Evolutionary conservation across 2,113 vertebrate species (phyloP), one percentile per base, ranked within the genome.

Genomic region (Scolopax mira): DNA sequence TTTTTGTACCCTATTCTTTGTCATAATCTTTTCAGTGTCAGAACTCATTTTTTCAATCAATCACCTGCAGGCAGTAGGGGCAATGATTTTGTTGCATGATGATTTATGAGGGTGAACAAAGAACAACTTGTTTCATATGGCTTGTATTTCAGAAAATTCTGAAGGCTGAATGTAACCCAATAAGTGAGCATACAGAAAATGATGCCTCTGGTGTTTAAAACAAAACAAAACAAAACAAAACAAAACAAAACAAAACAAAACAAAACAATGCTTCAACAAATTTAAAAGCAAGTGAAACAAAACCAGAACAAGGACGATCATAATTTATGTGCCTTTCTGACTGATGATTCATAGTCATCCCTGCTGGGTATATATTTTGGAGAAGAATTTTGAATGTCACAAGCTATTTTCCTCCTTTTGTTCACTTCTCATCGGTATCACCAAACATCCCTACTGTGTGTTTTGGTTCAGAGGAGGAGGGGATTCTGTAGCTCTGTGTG

Each of bases 281-380:
- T 90, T 67, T 94, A 75, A 81, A 90, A 75, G 24, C 69, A 84
- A 86, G 41, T 67, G 41, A 55, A 85, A 91, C 30, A 65, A 85
- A 94, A 67, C 72, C 71, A 82, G n/a, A 55, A 84, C 41, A 74
- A 18, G 28, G 42, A 89, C 18, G 31, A 60, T 84, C 52, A 51
- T 89, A 49, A 55, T 60, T 83, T 80, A 33, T 90, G 17, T 93
- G 67, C 49, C 57, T 77, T 72, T 94, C 62, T 93, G 95, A 67
- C 49, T 85, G 81, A 69, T 89, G 62, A 87, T 62, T 87, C 79
- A 85, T 61, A 41, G 33, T 91, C 52, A 48, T 73, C 66, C 67
- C 58, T 71, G 73, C 81, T 89, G 94, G 60, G 33, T 92, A 61
- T 93, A 55, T 91, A 74, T 93, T 97, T 97, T 93, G 79, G 78